Base-by-base conservation (phyloP, 2,797 vertebrate genomes). In the Chelon auratus region DNA sequence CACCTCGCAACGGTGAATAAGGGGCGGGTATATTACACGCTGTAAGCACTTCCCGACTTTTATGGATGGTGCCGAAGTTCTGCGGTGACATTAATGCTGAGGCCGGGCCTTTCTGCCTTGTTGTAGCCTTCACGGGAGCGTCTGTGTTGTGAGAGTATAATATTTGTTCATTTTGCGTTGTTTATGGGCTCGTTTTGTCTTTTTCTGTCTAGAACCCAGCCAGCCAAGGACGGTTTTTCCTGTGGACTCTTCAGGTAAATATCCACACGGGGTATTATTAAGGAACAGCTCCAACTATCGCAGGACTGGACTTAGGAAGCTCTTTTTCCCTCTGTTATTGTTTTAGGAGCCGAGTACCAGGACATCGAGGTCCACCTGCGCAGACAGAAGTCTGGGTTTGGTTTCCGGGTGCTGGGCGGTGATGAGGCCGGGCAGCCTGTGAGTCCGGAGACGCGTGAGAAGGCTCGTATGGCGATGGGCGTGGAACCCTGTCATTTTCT, bases 391-490 rank as follows among this genome's bases (percentile, higher is more conserved):
- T 97, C 97, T 43, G 98, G 98, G 45, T 99, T 99, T 76, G 98
- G 98, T 64, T 99, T 99, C 94, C 95, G 98, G 85, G 97, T 99
- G 85, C 94, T 99, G 66, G 98, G 98, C 62, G 98, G 98, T 89
- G 98, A 99, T 81, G 97, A 99, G 92, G 97, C 97, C 18, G 97
- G 97, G 78, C 98, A 98, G 91, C 96, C 97, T 91, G 97, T 98
- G 94, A 99, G 98, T 99, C 93, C 87, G 86, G 92, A 94, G 87
- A 82, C 93, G 55, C 89, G 92, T 91, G 93, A 95, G 92, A 95
- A 95, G 94, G 93, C 93, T 93, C 92, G 94, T 94, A 95, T 91
- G 92, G 91, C 63, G 85, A 88, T 85, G 90, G 90, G 91, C 85
- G 84, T 92, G 89, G 82, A 90, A 92, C 87, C 93, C 92, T 92